Base-by-base conservation (phyloP, 2,113 vertebrate genomes). In the Arvicanthis niloticus region DNA sequence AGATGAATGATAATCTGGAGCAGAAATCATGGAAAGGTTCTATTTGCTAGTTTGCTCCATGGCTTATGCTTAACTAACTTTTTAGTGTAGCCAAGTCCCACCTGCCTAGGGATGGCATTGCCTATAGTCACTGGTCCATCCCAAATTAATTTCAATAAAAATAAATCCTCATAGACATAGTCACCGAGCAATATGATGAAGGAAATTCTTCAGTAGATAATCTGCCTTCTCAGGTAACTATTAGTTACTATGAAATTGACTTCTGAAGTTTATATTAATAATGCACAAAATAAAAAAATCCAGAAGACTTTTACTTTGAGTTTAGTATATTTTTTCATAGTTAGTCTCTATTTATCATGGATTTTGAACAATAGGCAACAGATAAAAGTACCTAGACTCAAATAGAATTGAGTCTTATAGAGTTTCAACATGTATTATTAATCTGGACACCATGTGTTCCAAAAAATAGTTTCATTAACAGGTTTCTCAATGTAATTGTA, bases 261-360 rank as follows among this genome's bases (percentile, higher is more conserved):
- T 17, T n/a, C n/a, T 84, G 7, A 62, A 60, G 37, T 42, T 29
- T 42, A 10, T 62, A 84, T 15, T 84, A 24, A 9, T 15, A 42
- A 26, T 60, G 37, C 22, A 60, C 9, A 58, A 58, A 86, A 19
- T 72, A 11, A 42, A 7, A 42, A 3, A 89, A 0, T 90, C 22
- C 15, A 78, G 29, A 85, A 89, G n/a, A 89, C 48, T 56, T 80
- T 95, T 53, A 82, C 58, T 88, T 91, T 87, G n/a, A 88, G 40
- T 42, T 75, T 70, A 19, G 1, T 62, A 70, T 56, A 92, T 91
- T 70, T 9, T 56, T 88, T 31, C 88, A 77, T 24, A 24, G 85
- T 60, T 68, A 95, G 73, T 4, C 21, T 22, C 24, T 53, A 58
- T 15, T 62, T 73, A 84, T 0, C 7, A 91, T 76, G 11, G 7